Percentiles rank a stretch among this genome's conserved stretches.
Evolutionary conservation across 2,113 vertebrate species (phyloP).

Genomic region (Phalacrocorax aristotelis): DNA sequence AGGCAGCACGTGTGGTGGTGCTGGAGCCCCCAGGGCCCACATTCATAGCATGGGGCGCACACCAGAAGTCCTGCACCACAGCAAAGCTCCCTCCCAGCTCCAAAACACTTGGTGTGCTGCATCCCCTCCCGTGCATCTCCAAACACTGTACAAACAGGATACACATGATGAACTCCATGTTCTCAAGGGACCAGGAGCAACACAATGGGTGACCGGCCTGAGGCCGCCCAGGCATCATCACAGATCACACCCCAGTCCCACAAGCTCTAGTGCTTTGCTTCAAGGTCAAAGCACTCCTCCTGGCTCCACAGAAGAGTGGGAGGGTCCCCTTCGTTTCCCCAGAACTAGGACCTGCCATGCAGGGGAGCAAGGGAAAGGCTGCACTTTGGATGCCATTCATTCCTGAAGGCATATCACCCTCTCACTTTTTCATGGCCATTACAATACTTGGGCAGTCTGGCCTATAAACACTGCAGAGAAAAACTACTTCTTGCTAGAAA

Average conservation of each 20-base stretch:
- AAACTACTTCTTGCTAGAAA: not conserved
- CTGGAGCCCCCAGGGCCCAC: not conserved
- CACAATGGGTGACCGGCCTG: not conserved
- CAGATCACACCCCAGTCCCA: not conserved
- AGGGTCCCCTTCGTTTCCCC: not conserved
- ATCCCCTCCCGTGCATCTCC: not conserved
- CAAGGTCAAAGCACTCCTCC: accelerated
- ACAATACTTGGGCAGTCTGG: not conserved
- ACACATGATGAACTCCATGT: accelerated
- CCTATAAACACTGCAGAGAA: not conserved
- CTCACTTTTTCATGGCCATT: not conserved
- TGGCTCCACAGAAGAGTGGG: not conserved
- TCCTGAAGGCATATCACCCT: not conserved
- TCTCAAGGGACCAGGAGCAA: not conserved
- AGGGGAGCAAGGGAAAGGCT: not conserved
- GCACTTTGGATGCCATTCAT: not conserved
- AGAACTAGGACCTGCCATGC: not conserved
- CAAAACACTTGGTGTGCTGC: not conserved
- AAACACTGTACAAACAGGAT: not conserved
- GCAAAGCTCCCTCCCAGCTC: not conserved
- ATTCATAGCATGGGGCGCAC: accelerated
- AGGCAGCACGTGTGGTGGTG: accelerated
- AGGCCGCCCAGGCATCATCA: not conserved
- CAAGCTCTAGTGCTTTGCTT: not conserved
- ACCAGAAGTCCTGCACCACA: not conserved